Evolutionary conservation across 2,888 invertebrate genomes (phyloP), one percentile per base, ranked within the genome.

Genomic region (Diogma glabrata): DNA sequence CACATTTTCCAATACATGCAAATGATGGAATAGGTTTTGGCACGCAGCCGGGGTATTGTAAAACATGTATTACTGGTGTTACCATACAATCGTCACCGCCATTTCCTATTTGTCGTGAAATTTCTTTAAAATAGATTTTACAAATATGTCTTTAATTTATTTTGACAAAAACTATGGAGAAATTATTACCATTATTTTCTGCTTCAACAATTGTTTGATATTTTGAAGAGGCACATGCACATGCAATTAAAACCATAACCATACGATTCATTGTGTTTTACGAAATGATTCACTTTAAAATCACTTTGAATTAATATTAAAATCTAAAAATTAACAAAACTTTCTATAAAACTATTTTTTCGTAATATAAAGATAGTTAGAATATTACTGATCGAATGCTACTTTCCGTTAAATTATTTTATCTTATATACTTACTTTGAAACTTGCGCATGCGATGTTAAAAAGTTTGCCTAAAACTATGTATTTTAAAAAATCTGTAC

Each of bases 21-120:
- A 89, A 93, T 55, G 91, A 92, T 3, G 93, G 91, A 61, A 94
- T 91, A 1, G 90, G 90, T 67, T 91, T 92, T 6, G 92, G 89
- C 40, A 88, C 83, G 68, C 93, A 94, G 53, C 93, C 92, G 3
- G 90, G 87, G 70, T 90, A 88, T 65, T 90, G 87, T 24, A 94
- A 73, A 9, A 91, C 87, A 67, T 93, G 92, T 56, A 93, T 87
- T 23, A 93, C 92, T 2, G 91, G 91, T 3, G 90, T 90, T 60
- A 93, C 83, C 68, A 88, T 85, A 63, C 93, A 93, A 65, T 91
- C 90, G 64, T 90, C 91, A 6, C 53, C 52, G 3, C 49, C 53
- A 4, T 10, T 45, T 14, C 36, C 14, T 33, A 20, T 30, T 20
- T 23, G 43, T 22, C 14, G 22, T 43, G 22, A n/a, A 8, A 22